Conservation (phyloP, 2,797 vertebrate genomes). For the Potorous gilbertii region DNA sequence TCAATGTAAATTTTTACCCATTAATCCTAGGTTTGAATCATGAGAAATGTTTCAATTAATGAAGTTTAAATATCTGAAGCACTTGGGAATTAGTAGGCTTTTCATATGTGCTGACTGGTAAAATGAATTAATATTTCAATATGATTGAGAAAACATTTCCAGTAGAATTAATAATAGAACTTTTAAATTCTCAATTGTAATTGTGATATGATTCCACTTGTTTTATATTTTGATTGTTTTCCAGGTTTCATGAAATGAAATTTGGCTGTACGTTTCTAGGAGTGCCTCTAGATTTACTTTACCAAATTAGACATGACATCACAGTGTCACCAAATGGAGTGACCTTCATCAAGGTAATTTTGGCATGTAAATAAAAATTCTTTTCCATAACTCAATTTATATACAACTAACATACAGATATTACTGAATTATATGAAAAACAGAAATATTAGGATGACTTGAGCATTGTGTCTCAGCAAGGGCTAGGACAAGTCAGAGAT, state of each 20-base stretch:
- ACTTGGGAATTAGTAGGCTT: conserved; percentile 33
- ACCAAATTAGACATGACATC: conserved; percentile 94
- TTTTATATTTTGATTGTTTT: conserved; percentile 74
- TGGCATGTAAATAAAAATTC: conserved; percentile 64
- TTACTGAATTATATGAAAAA: conserved; percentile 58
- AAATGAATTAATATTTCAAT: conserved; percentile 38
- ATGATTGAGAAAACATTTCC: conserved; percentile 59
- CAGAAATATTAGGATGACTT: conserved; percentile 19
- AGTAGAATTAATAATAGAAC: conserved; percentile 42
- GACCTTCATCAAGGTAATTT: conserved; percentile 95
- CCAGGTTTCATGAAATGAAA: conserved; percentile 94
- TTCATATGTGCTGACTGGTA: not conserved
- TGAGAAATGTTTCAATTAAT: conserved; percentile 49
- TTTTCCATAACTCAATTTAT: conserved; percentile 58
- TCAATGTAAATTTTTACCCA: conserved; percentile 33
- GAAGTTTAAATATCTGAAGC: conserved; percentile 50
- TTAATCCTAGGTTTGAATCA: conserved; percentile 38
- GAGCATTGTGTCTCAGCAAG: conserved; percentile 30
- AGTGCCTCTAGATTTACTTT: conserved; percentile 94
- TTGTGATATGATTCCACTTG: conserved; percentile 48
- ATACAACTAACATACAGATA: conserved; percentile 64
- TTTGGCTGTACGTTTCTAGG: conserved; percentile 95
- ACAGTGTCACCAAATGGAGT: conserved; percentile 95
- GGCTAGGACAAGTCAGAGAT: conserved; percentile 41
- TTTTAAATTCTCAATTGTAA: conserved; percentile 37